These are phyloP conservation scores for Loripinus fragilis DNA, from an alignment of 2,888 invertebrate species.

Conservation along the genomic window DNA sequence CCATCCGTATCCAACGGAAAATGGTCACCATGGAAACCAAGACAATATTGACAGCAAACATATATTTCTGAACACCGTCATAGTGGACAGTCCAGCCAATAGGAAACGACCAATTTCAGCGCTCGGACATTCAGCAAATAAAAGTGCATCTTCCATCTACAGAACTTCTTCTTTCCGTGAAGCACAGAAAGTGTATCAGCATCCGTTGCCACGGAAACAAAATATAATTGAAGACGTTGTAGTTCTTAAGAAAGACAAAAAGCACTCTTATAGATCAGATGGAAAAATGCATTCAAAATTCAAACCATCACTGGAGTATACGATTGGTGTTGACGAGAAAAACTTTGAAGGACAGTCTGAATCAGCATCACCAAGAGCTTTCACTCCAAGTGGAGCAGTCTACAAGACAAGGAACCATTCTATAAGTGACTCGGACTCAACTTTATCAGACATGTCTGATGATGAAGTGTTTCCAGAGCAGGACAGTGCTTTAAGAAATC, in stretches of 20 bases:
- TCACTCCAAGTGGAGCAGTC: constrained; percentile 20
- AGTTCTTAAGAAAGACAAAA: not conserved
- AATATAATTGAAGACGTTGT: constrained; percentile 30
- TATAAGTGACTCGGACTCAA: constrained; percentile 57
- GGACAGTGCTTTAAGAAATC: constrained; percentile 50
- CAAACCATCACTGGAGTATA: constrained; percentile 64
- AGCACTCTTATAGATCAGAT: constrained; percentile 49
- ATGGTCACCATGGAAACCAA: constrained; percentile 33
- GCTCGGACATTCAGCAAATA: constrained; percentile 22
- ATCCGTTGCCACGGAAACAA: constrained; percentile 43
- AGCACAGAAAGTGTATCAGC: constrained; percentile 54
- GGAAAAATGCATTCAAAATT: constrained; percentile 55
- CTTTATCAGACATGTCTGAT: constrained; percentile 57
- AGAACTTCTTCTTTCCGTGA: constrained; percentile 59
- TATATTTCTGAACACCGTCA: constrained; percentile 39
- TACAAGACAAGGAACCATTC: constrained; percentile 33
- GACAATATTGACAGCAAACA: constrained; percentile 30
- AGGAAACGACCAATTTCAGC: constrained; percentile 53
- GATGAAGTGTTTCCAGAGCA: constrained; percentile 56
- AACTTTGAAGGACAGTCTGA: constrained; percentile 7
- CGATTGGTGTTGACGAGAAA: constrained; percentile 47
- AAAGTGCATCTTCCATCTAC: constrained; percentile 28
- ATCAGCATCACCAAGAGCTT: constrained; percentile 5
- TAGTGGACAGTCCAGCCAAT: constrained; percentile 33
- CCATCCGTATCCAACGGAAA: constrained; percentile 48